Conservation (phyloP, 2,888 invertebrate genomes). For the Amiota minor region DNA sequence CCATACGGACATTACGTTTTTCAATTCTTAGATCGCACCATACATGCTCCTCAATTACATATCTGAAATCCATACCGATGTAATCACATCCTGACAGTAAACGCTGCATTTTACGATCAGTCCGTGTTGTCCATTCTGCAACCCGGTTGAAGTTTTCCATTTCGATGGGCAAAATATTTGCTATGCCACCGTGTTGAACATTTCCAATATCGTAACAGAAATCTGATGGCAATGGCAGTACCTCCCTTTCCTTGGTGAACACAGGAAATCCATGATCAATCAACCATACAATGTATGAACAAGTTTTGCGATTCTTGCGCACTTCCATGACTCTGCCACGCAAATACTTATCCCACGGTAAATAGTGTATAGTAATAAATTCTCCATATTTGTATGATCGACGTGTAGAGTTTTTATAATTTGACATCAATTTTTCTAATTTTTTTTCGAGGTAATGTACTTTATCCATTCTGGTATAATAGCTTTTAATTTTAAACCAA, state of each 20-base stretch:
- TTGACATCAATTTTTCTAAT: too few relatives aligned
- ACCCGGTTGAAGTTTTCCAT: not conserved
- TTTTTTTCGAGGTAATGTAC: not conserved
- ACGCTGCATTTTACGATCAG: not conserved
- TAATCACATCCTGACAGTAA: not conserved
- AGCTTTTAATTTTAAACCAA: constrained; percentile 10
- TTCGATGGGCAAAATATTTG: not conserved
- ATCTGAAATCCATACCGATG: not conserved
- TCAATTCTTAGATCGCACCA: not conserved
- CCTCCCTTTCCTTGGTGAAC: too few relatives aligned
- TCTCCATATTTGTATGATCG: not conserved
- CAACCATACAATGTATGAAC: constrained; percentile 1
- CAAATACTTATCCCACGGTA: not conserved
- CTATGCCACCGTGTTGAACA: not conserved
- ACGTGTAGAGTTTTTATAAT: too few relatives aligned
- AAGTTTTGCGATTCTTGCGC: too few relatives aligned
- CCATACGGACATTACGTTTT: too few relatives aligned
- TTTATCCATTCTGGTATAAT: too few relatives aligned
- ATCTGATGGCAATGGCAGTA: not conserved
- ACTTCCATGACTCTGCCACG: not conserved
- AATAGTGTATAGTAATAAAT: not conserved
- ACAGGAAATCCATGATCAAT: constrained; percentile 12
- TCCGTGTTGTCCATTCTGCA: not conserved
- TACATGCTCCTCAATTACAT: not conserved
- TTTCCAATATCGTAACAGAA: not conserved